Percentiles rank a stretch among this genome's conserved stretches.
Evolutionary conservation across 2,888 invertebrate genomes (phyloP).

Genomic region (Patella depressa): DNA sequence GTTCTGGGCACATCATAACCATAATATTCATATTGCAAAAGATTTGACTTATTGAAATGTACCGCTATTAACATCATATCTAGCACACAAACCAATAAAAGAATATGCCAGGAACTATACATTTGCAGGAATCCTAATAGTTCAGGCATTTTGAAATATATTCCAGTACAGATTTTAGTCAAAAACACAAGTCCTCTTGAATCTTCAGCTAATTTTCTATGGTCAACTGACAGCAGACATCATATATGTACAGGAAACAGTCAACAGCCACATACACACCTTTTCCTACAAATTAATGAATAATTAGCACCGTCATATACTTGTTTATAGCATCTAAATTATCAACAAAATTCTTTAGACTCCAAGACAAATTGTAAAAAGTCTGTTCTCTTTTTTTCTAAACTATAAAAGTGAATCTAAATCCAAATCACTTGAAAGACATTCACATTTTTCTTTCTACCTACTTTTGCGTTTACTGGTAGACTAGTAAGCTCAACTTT

Average conservation of each 20-base stretch:
- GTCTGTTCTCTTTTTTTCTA: too few species aligned
- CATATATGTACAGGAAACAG: background rate
- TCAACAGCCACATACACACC: background rate
- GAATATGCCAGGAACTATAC: conserved; percentile 23
- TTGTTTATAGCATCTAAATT: background rate
- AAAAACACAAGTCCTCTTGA: background rate
- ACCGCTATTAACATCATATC: conserved; percentile 24
- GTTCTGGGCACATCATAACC: background rate
- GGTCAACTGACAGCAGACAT: background rate
- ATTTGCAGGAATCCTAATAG: conserved; percentile 23
- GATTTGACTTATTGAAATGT: conserved; percentile 15
- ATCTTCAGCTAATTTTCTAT: background rate
- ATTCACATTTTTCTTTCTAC: too few species aligned
- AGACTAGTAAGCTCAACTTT: too few species aligned
- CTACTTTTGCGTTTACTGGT: too few species aligned
- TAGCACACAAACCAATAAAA: conserved; percentile 22
- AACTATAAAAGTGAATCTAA: too few species aligned
- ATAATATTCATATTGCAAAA: background rate
- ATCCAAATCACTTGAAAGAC: too few species aligned
- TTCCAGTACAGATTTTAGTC: background rate
- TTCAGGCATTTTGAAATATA: conserved; percentile 18
- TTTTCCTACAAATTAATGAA: background rate
- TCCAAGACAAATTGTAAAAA: too few species aligned
- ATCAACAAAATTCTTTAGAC: background rate
- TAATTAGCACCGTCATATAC: background rate